Conservation (phyloP, 2,888 invertebrate genomes). For the Nephrocerus scutellatus region DNA sequence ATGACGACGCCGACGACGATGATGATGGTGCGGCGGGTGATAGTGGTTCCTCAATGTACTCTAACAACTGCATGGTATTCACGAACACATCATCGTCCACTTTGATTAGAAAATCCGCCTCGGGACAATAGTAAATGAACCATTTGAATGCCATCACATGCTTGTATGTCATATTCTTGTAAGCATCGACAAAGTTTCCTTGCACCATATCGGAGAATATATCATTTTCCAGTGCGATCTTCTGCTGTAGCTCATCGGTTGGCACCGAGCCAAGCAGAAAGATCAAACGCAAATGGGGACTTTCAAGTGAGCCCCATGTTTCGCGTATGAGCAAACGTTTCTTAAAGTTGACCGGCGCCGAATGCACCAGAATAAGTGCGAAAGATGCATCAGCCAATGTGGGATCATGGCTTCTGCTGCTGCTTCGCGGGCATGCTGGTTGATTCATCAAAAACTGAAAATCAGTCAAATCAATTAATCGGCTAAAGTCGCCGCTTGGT, state of each 20-base stretch:
- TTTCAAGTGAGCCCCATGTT: constrained; percentile 61
- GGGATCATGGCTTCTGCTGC: not conserved
- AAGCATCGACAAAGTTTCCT: constrained; percentile 69
- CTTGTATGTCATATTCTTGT: constrained; percentile 77
- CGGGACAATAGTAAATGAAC: constrained; percentile 62
- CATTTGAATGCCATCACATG: constrained; percentile 77
- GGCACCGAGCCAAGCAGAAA: constrained; percentile 60
- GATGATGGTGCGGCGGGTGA: too few species aligned
- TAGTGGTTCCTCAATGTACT: constrained; percentile 46
- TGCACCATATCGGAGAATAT: constrained; percentile 64
- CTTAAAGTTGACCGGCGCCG: constrained; percentile 59
- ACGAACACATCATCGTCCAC: constrained; percentile 74
- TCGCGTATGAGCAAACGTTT: constrained; percentile 62
- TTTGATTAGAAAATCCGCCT: constrained; percentile 63
- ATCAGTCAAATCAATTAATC: constrained; percentile 54
- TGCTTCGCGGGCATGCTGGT: constrained; percentile 46
- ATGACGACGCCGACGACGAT: too few species aligned
- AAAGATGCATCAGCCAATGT: constrained; percentile 45
- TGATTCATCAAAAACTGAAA: constrained; percentile 59
- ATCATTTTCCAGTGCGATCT: constrained; percentile 52
- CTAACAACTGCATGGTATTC: constrained; percentile 57
- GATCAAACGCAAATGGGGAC: constrained; percentile 52
- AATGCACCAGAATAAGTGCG: constrained; percentile 60
- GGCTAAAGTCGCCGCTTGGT: constrained; percentile 36
- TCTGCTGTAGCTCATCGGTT: constrained; percentile 38